phyloP scores from a whole-genome alignment of 1,140 invertebrate genomes.

The Drosophila pandora region DNA sequence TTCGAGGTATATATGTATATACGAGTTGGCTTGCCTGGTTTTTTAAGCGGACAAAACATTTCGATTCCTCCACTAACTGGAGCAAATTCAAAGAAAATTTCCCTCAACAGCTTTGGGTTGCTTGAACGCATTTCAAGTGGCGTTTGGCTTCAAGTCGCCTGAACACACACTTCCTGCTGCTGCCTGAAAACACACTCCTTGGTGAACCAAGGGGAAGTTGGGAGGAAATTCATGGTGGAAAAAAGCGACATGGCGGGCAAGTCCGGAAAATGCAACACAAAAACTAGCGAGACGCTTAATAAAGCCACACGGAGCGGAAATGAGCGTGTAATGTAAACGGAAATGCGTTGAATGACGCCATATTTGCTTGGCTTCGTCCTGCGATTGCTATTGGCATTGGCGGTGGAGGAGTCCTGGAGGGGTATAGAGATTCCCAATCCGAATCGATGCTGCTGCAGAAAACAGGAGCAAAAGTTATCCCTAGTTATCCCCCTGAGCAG shows the following conservation, averaged over 20 bases:
- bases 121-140: slow-evolving; percentile 67
- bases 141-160: slow-evolving; percentile 13
- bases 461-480: slow-evolving; percentile 28
- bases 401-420: neutral
- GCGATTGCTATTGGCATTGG: slow-evolving; percentile 1
- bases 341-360: slow-evolving; percentile 78
- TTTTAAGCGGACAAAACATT: slow-evolving; percentile 21
- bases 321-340: slow-evolving; percentile 81
- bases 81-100: slow-evolving; percentile 66
- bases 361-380: slow-evolving; percentile 50
- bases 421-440: neutral
- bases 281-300: slow-evolving; percentile 62
- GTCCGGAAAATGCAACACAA: slow-evolving; percentile 48
- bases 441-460: slow-evolving; percentile 10
- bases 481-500: slow-evolving; percentile 51
- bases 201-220: neutral
- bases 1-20: neutral
- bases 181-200: neutral
- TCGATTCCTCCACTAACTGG: slow-evolving; percentile 50
- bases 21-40: neutral
- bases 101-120: slow-evolving; percentile 60
- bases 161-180: slow-evolving; percentile 4
- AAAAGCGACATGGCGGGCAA: neutral
- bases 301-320: slow-evolving; percentile 79
- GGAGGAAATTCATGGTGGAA: neutral